Conservation (phyloP, 2,888 invertebrate genomes). For the Pachydiplax longipennis region DNA sequence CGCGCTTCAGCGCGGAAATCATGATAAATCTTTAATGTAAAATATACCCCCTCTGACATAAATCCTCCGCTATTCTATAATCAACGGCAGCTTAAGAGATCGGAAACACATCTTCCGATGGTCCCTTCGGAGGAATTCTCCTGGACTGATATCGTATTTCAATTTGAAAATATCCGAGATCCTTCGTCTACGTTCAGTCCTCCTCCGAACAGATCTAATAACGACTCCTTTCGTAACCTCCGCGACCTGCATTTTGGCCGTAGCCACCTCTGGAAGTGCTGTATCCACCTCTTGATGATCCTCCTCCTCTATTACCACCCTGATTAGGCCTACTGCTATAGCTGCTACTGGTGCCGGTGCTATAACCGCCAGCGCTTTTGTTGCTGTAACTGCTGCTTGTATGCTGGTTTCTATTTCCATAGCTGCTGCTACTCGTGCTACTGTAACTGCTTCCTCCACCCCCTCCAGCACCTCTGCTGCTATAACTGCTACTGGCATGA, state of each 20-base stretch:
- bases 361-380: background rate
- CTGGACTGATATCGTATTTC: too few species aligned
- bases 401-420: too few species aligned
- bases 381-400: too few species aligned
- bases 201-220: background rate
- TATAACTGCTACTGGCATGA: background rate
- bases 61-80: too few species aligned
- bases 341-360: background rate
- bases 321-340: background rate
- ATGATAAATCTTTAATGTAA: too few species aligned
- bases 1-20: too few species aligned
- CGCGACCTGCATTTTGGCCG: background rate
- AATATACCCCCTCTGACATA: too few species aligned
- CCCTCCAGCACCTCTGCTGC: background rate
- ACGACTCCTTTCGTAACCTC: conserved; percentile 6
- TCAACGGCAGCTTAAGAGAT: too few species aligned
- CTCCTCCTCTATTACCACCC: background rate
- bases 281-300: background rate
- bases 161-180: background rate
- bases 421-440: background rate
- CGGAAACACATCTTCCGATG: background rate
- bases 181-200: background rate
- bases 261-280: background rate
- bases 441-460: background rate
- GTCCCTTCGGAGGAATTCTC: background rate